These are phyloP conservation scores for Drosophila planitibia DNA, from an alignment of 2,888 invertebrate species.

Conservation along the genomic window DNA sequence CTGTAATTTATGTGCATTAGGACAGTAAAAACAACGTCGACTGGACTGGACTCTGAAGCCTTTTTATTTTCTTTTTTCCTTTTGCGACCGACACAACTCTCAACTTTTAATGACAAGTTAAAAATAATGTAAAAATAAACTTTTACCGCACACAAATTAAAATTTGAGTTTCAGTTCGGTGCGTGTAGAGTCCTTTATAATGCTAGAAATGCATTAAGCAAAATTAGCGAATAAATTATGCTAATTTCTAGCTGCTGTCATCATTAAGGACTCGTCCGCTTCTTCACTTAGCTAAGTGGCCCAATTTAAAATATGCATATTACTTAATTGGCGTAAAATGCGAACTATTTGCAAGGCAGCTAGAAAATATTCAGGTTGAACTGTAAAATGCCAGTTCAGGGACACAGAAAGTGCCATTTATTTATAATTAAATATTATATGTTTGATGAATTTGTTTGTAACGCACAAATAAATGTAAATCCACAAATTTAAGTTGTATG, in stretches of 20 bases:
- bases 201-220: constrained; percentile 30
- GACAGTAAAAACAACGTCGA: constrained; percentile 17
- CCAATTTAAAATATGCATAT: constrained; percentile 43
- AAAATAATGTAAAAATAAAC: constrained; percentile 24
- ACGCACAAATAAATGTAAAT: background rate
- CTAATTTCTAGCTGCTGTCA: constrained; percentile 30
- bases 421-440: no score
- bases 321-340: constrained; percentile 41
- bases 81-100: background rate
- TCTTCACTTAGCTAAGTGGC: constrained; percentile 14
- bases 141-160: constrained; percentile 34
- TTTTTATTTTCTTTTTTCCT: constrained; percentile 14
- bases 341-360: constrained; percentile 23
- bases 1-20: constrained; percentile 47
- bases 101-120: constrained; percentile 50
- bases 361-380: constrained; percentile 4
- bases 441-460: background rate
- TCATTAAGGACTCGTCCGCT: constrained; percentile 29
- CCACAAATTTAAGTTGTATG: background rate
- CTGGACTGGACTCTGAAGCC: constrained; percentile 31
- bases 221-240: constrained; percentile 50
- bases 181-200: background rate
- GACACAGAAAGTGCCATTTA: background rate
- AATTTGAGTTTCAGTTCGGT: constrained; percentile 12
- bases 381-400: constrained; percentile 19